These are phyloP conservation scores for Dasyornis broadbenti DNA, from an alignment of 2,113 vertebrate genomes.

Conservation along the genomic window DNA sequence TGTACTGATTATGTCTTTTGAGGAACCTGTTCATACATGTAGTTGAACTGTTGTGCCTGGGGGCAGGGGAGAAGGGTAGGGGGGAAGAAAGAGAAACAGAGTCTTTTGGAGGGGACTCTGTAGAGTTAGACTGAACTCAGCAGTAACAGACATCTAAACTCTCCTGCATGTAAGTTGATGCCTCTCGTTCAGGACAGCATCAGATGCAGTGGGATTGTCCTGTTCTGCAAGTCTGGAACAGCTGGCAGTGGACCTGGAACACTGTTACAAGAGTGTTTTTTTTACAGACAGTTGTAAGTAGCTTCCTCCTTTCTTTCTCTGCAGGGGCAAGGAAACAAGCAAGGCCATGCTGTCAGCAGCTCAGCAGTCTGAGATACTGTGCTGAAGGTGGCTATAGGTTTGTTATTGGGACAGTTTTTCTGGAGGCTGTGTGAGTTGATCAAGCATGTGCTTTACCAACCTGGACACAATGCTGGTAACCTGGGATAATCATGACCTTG, in stretches of 20 bases:
- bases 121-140: background rate
- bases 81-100: background rate
- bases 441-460: background rate
- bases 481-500: background rate
- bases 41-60: background rate
- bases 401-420: background rate
- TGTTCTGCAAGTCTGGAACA: background rate
- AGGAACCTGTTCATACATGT: background rate
- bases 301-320: background rate
- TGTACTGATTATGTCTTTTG: background rate
- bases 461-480: background rate
- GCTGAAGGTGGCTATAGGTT: background rate
- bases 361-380: background rate
- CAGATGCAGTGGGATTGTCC: background rate
- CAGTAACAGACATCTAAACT: background rate
- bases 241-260: background rate
- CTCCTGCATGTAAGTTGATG: background rate
- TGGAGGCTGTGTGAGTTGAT: background rate
- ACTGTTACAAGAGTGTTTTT: background rate
- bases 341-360: background rate
- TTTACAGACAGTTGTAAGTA: background rate
- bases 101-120: background rate
- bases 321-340: background rate
- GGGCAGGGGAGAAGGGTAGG: fast-evolving
- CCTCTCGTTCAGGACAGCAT: background rate